A percentile compares a stretch with the other conserved stretches of the same genome.
Conservation (phyloP, 2,888 invertebrate species). For the Epinotia ramella region DNA sequence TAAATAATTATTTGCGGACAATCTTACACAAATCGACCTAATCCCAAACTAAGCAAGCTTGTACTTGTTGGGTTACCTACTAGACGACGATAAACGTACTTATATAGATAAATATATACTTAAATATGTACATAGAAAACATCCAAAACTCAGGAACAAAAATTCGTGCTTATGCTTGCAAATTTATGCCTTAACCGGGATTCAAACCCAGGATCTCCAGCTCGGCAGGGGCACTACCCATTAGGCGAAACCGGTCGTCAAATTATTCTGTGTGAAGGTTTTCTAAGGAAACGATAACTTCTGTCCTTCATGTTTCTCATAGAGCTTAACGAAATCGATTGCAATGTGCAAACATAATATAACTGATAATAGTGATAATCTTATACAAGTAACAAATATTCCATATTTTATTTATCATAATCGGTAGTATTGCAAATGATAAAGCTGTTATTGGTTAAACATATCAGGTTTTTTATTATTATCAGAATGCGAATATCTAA, state of each 20-base stretch:
- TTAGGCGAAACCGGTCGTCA: too few relatives aligned
- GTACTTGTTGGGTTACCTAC: too few relatives aligned
- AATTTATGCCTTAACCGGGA: too few relatives aligned
- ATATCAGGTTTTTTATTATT: neutral
- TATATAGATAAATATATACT: too few relatives aligned
- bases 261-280: neutral
- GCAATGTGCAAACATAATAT: neutral
- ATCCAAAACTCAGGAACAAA: too few relatives aligned
- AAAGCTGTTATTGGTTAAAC: constrained; percentile 11
- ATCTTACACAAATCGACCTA: too few relatives aligned
- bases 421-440: constrained; percentile 4
- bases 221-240: too few relatives aligned
- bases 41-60: too few relatives aligned
- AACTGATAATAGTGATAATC: constrained; percentile 14
- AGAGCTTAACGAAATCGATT: neutral
- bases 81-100: too few relatives aligned
- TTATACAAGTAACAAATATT: neutral
- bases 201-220: too few relatives aligned
- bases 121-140: too few relatives aligned
- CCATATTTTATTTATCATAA: constrained; percentile 10
- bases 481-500: neutral
- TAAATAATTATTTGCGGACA: neutral
- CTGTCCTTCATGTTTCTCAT: constrained; percentile 8
- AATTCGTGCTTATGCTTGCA: too few relatives aligned
- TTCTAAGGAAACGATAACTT: constrained; percentile 7